Conservation (phyloP, 2,888 invertebrate genomes). For the Lepidonotus clava region DNA sequence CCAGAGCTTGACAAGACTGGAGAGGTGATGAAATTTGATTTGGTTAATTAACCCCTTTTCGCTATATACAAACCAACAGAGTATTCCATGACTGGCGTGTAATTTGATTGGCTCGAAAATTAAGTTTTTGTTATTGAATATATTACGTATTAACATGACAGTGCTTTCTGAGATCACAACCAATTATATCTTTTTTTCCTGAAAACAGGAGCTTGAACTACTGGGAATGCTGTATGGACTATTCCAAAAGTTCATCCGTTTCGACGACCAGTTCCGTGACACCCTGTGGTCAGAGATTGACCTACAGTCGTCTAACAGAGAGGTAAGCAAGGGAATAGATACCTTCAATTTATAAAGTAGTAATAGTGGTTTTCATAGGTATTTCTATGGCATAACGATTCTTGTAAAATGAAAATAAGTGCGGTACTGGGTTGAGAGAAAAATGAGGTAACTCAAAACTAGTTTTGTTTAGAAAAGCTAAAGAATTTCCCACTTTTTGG, state of each 20-base stretch:
- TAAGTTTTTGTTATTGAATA: not conserved
- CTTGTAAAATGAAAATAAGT: no score
- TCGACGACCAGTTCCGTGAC: slow-evolving; percentile 78
- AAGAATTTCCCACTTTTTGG: no score
- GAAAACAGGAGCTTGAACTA: slow-evolving; percentile 76
- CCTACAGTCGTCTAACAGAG: slow-evolving; percentile 75
- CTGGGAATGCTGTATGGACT: slow-evolving; percentile 79
- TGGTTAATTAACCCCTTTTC: not conserved
- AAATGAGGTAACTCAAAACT: no score
- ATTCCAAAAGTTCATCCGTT: slow-evolving; percentile 80
- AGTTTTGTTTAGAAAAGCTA: no score
- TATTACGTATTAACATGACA: no score
- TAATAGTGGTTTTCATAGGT: no score
- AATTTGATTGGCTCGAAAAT: not conserved
- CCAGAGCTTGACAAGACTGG: slow-evolving; percentile 80
- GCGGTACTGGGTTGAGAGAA: no score
- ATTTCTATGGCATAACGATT: no score
- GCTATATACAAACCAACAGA: not conserved
- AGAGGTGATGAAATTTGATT: slow-evolving; percentile 70
- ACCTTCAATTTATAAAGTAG: no score
- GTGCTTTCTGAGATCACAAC: no score
- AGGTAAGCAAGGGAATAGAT: no score
- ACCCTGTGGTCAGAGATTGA: slow-evolving; percentile 80
- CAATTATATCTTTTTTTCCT: slow-evolving; percentile 22
- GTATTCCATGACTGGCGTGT: not conserved